phyloP scores from a whole-genome alignment of 2,888 invertebrate genomes.

The Patella pellucida region DNA sequence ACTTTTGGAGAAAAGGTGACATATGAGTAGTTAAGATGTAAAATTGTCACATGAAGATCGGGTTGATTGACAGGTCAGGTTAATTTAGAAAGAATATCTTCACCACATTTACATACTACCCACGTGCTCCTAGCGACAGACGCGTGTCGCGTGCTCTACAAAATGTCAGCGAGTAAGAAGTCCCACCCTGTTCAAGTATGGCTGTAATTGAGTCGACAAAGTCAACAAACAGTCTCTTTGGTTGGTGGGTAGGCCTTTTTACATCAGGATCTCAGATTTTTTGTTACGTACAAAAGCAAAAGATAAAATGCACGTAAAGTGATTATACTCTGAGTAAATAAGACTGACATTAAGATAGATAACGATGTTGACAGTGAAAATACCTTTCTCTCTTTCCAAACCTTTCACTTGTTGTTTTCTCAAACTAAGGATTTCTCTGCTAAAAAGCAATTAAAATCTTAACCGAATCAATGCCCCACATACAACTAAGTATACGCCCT shows the following conservation, averaged over 20 bases:
- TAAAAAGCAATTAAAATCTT: too few species aligned
- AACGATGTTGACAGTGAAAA: not conserved
- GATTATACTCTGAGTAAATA: not conserved
- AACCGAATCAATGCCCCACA: too few species aligned
- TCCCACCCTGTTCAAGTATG: not conserved
- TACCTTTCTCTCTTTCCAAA: not conserved
- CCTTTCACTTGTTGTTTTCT: too few species aligned
- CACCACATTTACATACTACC: not conserved
- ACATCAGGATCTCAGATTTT: too few species aligned
- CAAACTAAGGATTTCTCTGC: too few species aligned
- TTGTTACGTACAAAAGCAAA: not conserved
- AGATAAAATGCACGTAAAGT: not conserved
- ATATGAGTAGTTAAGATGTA: too few species aligned
- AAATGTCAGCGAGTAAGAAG: not conserved
- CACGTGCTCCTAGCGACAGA: not conserved
- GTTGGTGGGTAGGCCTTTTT: too few species aligned
- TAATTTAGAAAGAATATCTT: not conserved
- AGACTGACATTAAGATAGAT: not conserved
- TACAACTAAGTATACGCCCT: too few species aligned
- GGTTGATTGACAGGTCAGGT: not conserved
- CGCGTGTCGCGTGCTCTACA: constrained; percentile 5
- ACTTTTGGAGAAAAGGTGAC: too few species aligned
- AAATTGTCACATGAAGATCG: not conserved
- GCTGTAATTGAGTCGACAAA: not conserved
- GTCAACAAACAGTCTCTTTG: not conserved